These are phyloP conservation scores for Rattus rattus DNA, from an alignment of 2,113 vertebrate genomes.

Conservation along the genomic window DNA sequence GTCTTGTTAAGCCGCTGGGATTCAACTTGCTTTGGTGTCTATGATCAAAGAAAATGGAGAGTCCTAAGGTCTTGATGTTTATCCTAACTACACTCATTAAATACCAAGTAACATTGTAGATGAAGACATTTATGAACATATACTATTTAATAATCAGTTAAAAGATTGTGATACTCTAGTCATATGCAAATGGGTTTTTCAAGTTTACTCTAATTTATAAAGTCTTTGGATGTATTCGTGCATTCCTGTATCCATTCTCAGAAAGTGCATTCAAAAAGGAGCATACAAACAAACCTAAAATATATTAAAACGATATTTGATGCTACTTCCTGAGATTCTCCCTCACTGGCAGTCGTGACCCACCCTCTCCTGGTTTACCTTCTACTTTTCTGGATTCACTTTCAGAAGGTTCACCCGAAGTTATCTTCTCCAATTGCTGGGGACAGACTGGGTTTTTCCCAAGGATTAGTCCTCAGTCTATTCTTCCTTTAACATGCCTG, in stretches of 20 bases:
- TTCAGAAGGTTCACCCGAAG: neutral
- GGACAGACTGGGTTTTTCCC: neutral
- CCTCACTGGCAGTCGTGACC: neutral
- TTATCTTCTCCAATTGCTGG: conserved; percentile 15
- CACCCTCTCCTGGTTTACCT: conserved; percentile 20
- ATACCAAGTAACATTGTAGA: neutral
- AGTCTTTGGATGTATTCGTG: neutral
- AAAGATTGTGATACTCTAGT: neutral
- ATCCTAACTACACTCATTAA: neutral
- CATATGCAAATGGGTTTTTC: neutral
- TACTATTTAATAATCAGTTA: neutral
- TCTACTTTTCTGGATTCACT: conserved; percentile 22
- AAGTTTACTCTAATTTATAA: conserved; percentile 1
- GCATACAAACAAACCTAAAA: neutral
- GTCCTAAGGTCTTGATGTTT: neutral
- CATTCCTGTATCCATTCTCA: neutral
- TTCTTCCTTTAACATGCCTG: conserved; percentile 29
- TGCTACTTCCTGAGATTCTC: neutral
- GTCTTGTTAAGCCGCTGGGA: neutral
- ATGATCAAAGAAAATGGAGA: neutral
- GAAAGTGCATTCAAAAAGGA: neutral
- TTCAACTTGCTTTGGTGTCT: neutral
- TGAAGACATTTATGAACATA: neutral
- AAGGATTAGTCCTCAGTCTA: neutral
- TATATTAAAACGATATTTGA: neutral